Evolutionary conservation across 2,113 vertebrate species (phyloP).

Genomic region (Dromiciops gliroides): DNA sequence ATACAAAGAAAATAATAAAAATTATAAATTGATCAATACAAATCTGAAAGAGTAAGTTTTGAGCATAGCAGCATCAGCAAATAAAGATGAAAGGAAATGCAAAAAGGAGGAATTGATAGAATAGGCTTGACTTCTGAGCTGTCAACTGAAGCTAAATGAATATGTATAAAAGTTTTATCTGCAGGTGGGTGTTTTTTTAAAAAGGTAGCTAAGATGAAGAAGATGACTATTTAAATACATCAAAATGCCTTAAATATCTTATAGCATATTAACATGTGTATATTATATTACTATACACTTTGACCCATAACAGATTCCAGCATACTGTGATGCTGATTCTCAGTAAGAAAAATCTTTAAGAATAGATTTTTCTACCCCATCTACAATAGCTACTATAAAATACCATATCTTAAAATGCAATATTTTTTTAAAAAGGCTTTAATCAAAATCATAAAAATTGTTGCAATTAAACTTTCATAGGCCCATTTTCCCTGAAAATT

Average conservation of each 20-base stretch:
- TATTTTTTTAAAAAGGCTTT: slow-evolving; percentile 27
- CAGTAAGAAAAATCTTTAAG: neutral
- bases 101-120: neutral
- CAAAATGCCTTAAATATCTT: neutral
- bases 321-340: neutral
- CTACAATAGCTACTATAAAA: neutral
- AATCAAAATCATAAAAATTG: slow-evolving; percentile 73
- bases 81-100: neutral
- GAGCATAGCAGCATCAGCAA: neutral
- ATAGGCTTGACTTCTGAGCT: neutral
- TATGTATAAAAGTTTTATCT: neutral
- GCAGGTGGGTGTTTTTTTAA: neutral
- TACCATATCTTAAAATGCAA: slow-evolving; percentile 37
- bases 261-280: too few relatives aligned
- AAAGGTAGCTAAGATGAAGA: neutral
- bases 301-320: too few relatives aligned
- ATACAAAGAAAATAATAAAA: neutral
- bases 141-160: too few relatives aligned
- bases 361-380: neutral
- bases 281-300: too few relatives aligned
- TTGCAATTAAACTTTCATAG: slow-evolving; percentile 65
- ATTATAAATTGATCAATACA: neutral
- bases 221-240: neutral
- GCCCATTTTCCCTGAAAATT: slow-evolving; percentile 61
- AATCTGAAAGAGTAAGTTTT: neutral